Evolutionary conservation across 2,797 vertebrate species (phyloP).

Genomic region (Ispidina picta): DNA sequence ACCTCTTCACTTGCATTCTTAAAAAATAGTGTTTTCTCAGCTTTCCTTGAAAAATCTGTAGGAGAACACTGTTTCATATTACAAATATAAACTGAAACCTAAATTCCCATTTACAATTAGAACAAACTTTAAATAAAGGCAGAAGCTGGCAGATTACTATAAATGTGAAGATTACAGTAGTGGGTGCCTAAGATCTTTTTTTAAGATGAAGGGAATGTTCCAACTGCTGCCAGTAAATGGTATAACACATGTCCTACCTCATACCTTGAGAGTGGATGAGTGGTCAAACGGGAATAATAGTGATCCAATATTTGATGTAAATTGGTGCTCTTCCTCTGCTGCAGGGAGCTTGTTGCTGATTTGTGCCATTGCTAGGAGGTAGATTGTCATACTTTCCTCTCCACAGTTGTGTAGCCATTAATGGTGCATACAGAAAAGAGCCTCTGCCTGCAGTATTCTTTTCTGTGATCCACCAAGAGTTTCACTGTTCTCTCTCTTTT

Average conservation of each 20-base stretch:
- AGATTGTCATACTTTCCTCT: neutral
- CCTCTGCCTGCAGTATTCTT: neutral
- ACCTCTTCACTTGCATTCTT: neutral
- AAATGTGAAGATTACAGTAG: slow-evolving; percentile 6
- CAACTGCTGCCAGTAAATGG: neutral
- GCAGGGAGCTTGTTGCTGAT: neutral
- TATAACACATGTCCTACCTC: neutral
- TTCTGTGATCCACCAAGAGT: neutral
- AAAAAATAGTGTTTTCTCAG: slow-evolving; percentile 1
- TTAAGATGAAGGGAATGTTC: neutral
- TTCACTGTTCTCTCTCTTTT: neutral
- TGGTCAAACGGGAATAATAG: neutral
- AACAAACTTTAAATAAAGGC: slow-evolving; percentile 31
- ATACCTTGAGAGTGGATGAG: neutral
- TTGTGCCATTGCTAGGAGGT: neutral
- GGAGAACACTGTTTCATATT: slow-evolving; percentile 25
- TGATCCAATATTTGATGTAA: neutral
- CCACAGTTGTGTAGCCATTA: neutral
- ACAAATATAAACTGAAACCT: slow-evolving; percentile 28
- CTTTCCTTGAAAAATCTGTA: slow-evolving; percentile 43
- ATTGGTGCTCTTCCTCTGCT: neutral
- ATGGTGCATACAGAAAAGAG: neutral
- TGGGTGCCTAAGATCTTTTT: slow-evolving; percentile 5
- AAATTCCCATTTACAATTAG: slow-evolving; percentile 23
- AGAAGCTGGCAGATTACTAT: slow-evolving; percentile 42